Evolutionary conservation across 1,140 invertebrate genomes (phyloP).

Genomic region (Caerostris darwini): DNA sequence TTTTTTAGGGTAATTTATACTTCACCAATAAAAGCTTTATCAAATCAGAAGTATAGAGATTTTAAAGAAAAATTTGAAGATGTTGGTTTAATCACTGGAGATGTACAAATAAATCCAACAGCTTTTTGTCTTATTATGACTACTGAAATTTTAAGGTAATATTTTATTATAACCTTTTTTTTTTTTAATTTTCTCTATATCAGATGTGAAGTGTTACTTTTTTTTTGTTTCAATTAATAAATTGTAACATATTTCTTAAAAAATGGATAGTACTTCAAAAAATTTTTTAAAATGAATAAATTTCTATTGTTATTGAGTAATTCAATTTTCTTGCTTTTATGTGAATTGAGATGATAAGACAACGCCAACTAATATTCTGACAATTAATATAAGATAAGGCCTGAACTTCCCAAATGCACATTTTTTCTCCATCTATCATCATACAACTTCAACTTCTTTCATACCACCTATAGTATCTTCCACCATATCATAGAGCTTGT

Average conservation of each 20-base stretch:
- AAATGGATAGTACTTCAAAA: too few relatives aligned
- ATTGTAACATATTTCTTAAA: neutral
- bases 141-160: conserved; percentile 95
- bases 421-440: too few relatives aligned
- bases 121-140: conserved; percentile 99
- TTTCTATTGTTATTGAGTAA: too few relatives aligned
- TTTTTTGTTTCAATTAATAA: neutral
- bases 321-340: too few relatives aligned
- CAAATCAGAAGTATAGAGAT: conserved; percentile 99
- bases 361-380: too few relatives aligned
- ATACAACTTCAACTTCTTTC: too few relatives aligned
- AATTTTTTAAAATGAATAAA: too few relatives aligned
- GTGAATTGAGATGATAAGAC: too few relatives aligned
- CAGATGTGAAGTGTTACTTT: neutral
- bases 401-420: too few relatives aligned
- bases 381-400: too few relatives aligned
- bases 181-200: neutral
- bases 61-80: conserved; percentile 88
- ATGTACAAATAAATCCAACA: conserved; percentile 94
- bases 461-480: too few relatives aligned
- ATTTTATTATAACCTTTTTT: neutral
- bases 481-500: too few relatives aligned
- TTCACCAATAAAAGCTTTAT: conserved; percentile 99
- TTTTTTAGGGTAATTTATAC: conserved; percentile 95
- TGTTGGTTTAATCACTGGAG: conserved; percentile 83